A percentile compares a stretch with the other conserved stretches of the same genome.
phyloP scores from a whole-genome alignment of 2,797 vertebrate species.

The Betta splendens region DNA sequence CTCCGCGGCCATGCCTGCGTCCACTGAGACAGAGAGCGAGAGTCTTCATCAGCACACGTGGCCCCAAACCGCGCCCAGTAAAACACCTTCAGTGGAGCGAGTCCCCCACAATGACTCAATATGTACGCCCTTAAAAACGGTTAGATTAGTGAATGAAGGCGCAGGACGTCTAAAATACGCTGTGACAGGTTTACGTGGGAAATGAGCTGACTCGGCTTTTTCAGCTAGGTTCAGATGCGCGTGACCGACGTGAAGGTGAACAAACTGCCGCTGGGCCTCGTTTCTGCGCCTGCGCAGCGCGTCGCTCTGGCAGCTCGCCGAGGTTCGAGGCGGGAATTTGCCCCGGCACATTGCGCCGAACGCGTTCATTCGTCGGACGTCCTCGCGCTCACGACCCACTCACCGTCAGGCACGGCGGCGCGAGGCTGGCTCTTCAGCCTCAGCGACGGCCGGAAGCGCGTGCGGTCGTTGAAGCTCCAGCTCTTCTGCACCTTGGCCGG shows the following conservation, averaged over 20 bases:
- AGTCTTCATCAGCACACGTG: conserved; percentile 20
- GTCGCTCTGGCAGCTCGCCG: neutral
- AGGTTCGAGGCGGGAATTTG: neutral
- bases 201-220: no score
- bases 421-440: conserved; percentile 94
- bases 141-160: no score
- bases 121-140: no score
- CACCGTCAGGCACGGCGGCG: conserved; percentile 87
- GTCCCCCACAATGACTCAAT: conserved; percentile 14
- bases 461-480: conserved; percentile 99
- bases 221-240: no score
- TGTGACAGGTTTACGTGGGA: no score
- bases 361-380: neutral
- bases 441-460: conserved; percentile 93
- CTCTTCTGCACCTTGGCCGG: conserved; percentile 98
- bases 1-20: conserved; percentile 87
- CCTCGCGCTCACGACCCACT: conserved; percentile 30
- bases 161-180: no score
- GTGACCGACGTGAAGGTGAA: no score
- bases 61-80: conserved; percentile 37
- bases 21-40: conserved; percentile 81
- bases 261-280: no score
- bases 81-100: conserved; percentile 28
- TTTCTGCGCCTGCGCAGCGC: no score
- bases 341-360: neutral